A percentile compares a stretch with the other conserved stretches of the same genome.
phyloP scores from a whole-genome alignment of 2,797 vertebrate species.

The Mormyrus hasselquistii region DNA sequence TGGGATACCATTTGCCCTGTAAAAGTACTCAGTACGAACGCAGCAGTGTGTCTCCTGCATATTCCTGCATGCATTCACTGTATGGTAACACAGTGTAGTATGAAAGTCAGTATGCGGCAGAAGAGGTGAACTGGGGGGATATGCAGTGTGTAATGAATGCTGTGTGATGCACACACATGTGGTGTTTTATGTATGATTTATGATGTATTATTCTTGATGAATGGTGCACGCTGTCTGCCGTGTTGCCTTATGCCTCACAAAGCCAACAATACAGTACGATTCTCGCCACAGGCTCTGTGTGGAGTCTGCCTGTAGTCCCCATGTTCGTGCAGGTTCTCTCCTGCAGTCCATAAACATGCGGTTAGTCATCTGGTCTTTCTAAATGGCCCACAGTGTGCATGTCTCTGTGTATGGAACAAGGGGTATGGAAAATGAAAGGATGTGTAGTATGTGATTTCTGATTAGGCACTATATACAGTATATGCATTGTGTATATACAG shows the following conservation, averaged over 20 bases:
- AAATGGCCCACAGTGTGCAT: background rate
- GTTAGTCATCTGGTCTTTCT: background rate
- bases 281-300: background rate
- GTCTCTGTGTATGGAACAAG: background rate
- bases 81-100: background rate
- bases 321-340: background rate
- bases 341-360: background rate
- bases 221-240: background rate
- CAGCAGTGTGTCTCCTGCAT: background rate
- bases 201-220: background rate
- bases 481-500: background rate
- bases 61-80: background rate
- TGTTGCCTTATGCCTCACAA: background rate
- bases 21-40: background rate
- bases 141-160: background rate
- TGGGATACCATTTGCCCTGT: background rate
- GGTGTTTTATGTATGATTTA: background rate
- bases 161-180: background rate
- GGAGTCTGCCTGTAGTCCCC: background rate
- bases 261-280: background rate
- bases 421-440: background rate
- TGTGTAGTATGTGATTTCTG: background rate
- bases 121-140: background rate
- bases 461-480: background rate
- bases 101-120: background rate